These are phyloP conservation scores for Scortum barcoo DNA, from an alignment of 2,113 vertebrate species.

Conservation along the genomic window DNA sequence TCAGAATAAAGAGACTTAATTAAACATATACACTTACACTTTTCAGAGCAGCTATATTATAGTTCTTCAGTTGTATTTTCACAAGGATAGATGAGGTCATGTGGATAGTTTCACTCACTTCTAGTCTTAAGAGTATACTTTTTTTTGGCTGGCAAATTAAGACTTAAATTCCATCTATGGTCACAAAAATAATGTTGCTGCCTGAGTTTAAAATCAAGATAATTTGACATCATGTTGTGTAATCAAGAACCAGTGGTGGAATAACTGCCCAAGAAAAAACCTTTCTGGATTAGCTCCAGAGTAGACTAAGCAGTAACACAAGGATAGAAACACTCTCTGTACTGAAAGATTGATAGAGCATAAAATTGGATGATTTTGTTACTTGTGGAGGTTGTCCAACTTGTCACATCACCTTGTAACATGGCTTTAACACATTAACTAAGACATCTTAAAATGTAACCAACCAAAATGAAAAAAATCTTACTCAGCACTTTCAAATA, in stretches of 20 bases:
- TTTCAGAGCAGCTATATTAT: not conserved
- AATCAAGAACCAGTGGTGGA: not conserved
- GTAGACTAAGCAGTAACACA: not conserved
- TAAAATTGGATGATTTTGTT: constrained; percentile 9
- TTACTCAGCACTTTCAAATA: constrained; percentile 94
- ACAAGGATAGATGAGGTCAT: not conserved
- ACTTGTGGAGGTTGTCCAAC: not conserved
- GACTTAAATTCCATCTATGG: not conserved
- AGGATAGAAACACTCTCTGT: not conserved
- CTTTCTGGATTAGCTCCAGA: not conserved
- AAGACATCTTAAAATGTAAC: constrained; percentile 26
- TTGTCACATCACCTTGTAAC: not conserved
- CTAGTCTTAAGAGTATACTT: not conserved
- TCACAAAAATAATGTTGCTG: not conserved
- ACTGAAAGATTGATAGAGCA: not conserved
- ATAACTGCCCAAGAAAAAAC: not conserved
- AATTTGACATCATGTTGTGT: not conserved
- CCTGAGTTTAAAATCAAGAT: not conserved
- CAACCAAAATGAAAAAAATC: constrained; percentile 32
- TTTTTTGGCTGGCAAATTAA: not conserved
- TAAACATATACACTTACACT: not conserved
- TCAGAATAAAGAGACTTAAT: constrained; percentile 27
- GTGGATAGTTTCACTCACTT: not conserved
- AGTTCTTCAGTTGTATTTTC: not conserved
- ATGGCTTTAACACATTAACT: not conserved